Conservation (phyloP, 2,888 invertebrate species). For the Trachelus tabidus region DNA sequence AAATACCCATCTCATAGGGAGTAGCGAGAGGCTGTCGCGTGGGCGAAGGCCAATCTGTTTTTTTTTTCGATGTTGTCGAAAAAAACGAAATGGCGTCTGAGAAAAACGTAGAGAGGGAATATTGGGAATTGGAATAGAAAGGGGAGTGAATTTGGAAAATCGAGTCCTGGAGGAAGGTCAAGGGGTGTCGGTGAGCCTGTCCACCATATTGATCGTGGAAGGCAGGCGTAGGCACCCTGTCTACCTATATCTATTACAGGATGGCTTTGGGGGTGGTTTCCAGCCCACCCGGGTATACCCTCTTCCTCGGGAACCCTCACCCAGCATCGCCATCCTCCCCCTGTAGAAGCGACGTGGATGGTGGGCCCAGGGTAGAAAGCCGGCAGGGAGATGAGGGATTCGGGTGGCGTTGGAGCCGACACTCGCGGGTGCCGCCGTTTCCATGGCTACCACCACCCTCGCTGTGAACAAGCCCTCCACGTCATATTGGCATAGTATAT, state of each 20-base stretch:
- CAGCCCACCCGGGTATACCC: slow-evolving; percentile 26
- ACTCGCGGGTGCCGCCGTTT: slow-evolving; percentile 73
- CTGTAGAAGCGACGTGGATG: slow-evolving; percentile 14
- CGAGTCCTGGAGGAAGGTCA: neutral
- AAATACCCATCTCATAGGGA: neutral
- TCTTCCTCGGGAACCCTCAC: slow-evolving; percentile 19
- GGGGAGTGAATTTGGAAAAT: neutral
- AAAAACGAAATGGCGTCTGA: neutral
- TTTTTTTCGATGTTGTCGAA: neutral
- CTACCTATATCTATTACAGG: slow-evolving; percentile 49
- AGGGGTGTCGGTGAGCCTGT: slow-evolving; percentile 61
- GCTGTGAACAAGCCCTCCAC: slow-evolving; percentile 63
- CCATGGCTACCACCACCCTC: slow-evolving; percentile 70
- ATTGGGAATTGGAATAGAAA: neutral
- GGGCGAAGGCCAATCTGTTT: neutral
- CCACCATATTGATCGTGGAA: slow-evolving; percentile 65
- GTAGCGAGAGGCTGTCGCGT: neutral
- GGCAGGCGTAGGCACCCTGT: slow-evolving; percentile 37
- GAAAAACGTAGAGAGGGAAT: neutral
- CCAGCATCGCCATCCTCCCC: slow-evolving; percentile 11
- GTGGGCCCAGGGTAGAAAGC: slow-evolving; percentile 26
- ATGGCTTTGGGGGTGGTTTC: slow-evolving; percentile 40
- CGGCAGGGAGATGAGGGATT: slow-evolving; percentile 63
- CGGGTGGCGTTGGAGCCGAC: slow-evolving; percentile 71
- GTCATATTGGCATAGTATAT: slow-evolving; percentile 62